These are phyloP conservation scores for Hystrix cristata DNA, from an alignment of 2,113 vertebrate genomes.

Conservation along the genomic window DNA sequence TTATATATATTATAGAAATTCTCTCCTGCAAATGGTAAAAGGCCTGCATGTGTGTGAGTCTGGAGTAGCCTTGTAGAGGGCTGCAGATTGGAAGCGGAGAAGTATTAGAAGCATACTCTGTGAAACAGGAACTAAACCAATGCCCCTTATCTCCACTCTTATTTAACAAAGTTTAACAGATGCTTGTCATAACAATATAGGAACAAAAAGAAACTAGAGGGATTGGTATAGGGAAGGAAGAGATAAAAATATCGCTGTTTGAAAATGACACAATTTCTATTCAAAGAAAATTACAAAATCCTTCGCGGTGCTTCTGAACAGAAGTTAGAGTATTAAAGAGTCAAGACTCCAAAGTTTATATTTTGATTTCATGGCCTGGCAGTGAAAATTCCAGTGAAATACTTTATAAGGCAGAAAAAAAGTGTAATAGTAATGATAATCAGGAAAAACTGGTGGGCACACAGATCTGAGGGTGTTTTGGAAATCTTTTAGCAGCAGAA, in stretches of 20 bases:
- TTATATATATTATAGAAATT: background rate
- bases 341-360: background rate
- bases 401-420: background rate
- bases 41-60: background rate
- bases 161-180: conserved; percentile 77
- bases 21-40: background rate
- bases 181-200: conserved; percentile 81
- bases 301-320: conserved; percentile 29
- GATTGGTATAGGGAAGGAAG: conserved; percentile 81
- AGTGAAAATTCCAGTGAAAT: background rate
- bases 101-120: background rate
- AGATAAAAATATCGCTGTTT: conserved; percentile 80
- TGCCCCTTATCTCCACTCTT: conserved; percentile 71
- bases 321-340: background rate
- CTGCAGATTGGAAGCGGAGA: background rate
- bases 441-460: background rate
- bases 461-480: background rate
- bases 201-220: conserved; percentile 78
- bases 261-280: conserved; percentile 82
- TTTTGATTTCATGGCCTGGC: background rate
- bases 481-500: background rate
- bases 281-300: conserved; percentile 76
- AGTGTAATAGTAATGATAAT: background rate
- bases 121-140: conserved; percentile 79
- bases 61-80: background rate